Conservation (phyloP, 2,113 vertebrate genomes). For the Semicossyphus pulcher region DNA sequence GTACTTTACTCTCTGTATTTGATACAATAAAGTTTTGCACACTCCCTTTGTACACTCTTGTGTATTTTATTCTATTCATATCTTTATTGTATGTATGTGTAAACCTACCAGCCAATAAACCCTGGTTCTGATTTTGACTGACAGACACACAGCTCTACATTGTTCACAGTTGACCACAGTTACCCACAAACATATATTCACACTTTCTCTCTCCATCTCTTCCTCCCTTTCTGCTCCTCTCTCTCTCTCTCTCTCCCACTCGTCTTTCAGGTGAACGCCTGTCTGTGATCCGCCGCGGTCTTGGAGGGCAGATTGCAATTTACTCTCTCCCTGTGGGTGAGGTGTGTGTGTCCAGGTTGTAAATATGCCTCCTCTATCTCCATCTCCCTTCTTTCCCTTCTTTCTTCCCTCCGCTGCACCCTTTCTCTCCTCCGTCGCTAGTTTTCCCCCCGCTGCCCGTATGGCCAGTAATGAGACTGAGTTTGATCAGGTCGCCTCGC, state of each 20-base stretch:
- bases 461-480: conserved; percentile 97
- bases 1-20: too few relatives aligned
- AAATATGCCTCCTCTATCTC: conserved; percentile 91
- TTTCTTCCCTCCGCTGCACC: conserved; percentile 72
- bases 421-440: conserved; percentile 45
- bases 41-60: too few relatives aligned
- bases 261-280: conserved; percentile 66
- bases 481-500: conserved; percentile 97
- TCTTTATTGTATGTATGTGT: not conserved
- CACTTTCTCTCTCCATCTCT: conserved; percentile 44
- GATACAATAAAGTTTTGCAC: too few relatives aligned
- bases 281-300: conserved; percentile 71
- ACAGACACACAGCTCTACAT: conserved; percentile 5
- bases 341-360: conserved; percentile 93
- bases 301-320: conserved; percentile 90
- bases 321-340: conserved; percentile 88
- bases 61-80: too few relatives aligned
- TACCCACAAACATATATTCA: conserved; percentile 42
- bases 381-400: conserved; percentile 49
- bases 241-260: conserved; percentile 58
- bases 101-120: too few relatives aligned
- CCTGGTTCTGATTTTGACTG: not conserved
- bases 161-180: conserved; percentile 61
- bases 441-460: conserved; percentile 60
- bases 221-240: conserved; percentile 25